phyloP scores from a whole-genome alignment of 1,140 invertebrate species.

The Ostrea edulis region DNA sequence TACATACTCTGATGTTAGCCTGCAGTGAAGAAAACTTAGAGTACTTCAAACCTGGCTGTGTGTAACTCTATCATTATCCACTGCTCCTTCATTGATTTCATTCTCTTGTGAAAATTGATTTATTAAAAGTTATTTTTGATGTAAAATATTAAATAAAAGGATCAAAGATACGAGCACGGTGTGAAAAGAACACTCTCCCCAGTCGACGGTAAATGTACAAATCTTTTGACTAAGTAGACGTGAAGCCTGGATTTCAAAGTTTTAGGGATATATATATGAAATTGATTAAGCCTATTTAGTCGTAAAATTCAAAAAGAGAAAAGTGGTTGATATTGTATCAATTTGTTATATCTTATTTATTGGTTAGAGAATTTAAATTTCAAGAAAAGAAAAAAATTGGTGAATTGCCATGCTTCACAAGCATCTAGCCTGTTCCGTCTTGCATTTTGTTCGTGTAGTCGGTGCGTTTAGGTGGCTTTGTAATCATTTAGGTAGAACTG shows the following conservation, averaged over 20 bases:
- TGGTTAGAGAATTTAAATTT: background rate
- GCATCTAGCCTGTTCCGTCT: background rate
- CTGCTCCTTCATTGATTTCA: background rate
- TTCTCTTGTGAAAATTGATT: background rate
- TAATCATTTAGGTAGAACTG: background rate
- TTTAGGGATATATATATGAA: background rate
- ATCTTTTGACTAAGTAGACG: background rate
- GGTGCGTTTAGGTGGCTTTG: background rate
- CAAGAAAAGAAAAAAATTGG: background rate
- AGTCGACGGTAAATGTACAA: background rate
- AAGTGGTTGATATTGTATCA: background rate
- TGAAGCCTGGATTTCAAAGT: background rate
- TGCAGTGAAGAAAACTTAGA: constrained; percentile 1
- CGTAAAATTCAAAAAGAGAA: background rate
- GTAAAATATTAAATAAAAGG: background rate
- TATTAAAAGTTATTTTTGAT: constrained; percentile 27
- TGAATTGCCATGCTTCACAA: background rate
- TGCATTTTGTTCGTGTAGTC: background rate
- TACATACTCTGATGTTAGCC: constrained; percentile 16
- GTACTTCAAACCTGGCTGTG: background rate
- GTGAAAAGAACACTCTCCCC: background rate
- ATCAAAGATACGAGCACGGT: background rate
- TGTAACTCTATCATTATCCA: background rate
- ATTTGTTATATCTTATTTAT: background rate
- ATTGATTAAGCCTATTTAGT: background rate